A percentile compares a stretch with the other conserved stretches of the same genome.
Evolutionary conservation across 2,797 vertebrate species (phyloP).

Genomic region (Macrochelys suwanniensis): DNA sequence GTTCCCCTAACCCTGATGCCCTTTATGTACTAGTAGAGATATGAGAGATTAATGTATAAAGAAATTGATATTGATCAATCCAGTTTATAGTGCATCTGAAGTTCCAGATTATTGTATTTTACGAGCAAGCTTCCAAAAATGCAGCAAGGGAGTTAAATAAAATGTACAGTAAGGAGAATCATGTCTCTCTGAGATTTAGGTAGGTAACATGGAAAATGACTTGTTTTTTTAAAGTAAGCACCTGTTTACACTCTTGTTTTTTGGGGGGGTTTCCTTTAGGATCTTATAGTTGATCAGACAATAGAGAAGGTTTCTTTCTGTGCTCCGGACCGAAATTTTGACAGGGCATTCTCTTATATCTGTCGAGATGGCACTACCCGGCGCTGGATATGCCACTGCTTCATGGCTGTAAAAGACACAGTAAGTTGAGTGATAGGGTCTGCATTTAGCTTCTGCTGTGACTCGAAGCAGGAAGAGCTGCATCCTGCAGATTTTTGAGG

Average conservation of each 20-base stretch:
- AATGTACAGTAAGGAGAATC: not conserved
- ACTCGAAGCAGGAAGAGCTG: not conserved
- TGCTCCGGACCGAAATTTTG: slow-evolving; percentile 98
- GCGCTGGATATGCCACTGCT: slow-evolving; percentile 99
- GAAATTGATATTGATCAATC: not conserved
- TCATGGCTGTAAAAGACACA: slow-evolving; percentile 98
- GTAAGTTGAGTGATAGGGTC: slow-evolving; percentile 79
- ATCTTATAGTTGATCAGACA: slow-evolving; percentile 98
- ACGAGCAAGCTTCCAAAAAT: slow-evolving; percentile 4
- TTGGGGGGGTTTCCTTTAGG: slow-evolving; percentile 80
- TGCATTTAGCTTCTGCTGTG: not conserved
- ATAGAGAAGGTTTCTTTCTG: slow-evolving; percentile 99
- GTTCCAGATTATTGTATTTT: not conserved
- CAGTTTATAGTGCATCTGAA: not conserved
- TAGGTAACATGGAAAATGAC: not conserved
- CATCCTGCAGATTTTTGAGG: not conserved
- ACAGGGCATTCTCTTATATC: slow-evolving; percentile 98
- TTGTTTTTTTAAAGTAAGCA: not conserved
- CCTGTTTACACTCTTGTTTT: not conserved
- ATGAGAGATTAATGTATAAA: not conserved
- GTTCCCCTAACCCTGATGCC: not conserved
- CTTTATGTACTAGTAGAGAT: not conserved
- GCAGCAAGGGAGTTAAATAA: not conserved
- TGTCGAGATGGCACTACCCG: slow-evolving; percentile 98
- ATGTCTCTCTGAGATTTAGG: not conserved